Base-by-base conservation (phyloP, 2,797 vertebrate genomes). In the Nyctalus aviator region DNA sequence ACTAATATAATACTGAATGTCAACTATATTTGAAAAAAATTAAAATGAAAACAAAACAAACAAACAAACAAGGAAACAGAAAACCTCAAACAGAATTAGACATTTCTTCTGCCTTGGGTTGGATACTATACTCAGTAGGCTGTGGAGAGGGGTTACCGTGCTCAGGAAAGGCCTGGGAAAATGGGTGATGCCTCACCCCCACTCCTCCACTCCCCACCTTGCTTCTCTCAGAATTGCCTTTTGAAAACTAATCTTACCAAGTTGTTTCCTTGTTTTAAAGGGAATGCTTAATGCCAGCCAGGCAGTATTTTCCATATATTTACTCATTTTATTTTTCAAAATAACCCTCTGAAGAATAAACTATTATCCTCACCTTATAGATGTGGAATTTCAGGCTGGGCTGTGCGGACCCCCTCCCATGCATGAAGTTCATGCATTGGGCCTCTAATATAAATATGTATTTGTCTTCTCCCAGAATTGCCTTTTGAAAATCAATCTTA, bases 241-340 rank as follows among this genome's bases (percentile, higher is more conserved):
- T 84, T 69, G 37, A 93, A 85, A 85, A 59, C 6, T 9, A 82
- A 14, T 37, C 68, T 82, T 82, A 69, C 35, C 69, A 88, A 76
- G 57, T 35, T 21, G 10, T 23, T 79, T n/a, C 14, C 17, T 27
- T 46, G 14, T 81, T 71, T 48, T 7, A 14, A 32, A 75, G 69
- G 41, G 23, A 69, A n/a, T 46, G 55, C 18, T 72, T 82, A 48
- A 27, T 83, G 59, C 59, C 8, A 84, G 32, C 50, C 55, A 59
- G 41, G 27, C 12, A 55, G 46, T 9, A 18, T 48, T n/a, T 55
- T 46, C 37, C 66, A 64, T 17, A 3, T 3, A 73, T 48, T 84
- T 57, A 72, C 48, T 73, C 46, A 32, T 41, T 84, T 79, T 50
- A 37, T 30, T 48, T 7, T 77, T 55, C 55, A 48, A 55, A 84